Base-by-base conservation (phyloP, 2,113 vertebrate species). In the Hyperoodon ampullatus region DNA sequence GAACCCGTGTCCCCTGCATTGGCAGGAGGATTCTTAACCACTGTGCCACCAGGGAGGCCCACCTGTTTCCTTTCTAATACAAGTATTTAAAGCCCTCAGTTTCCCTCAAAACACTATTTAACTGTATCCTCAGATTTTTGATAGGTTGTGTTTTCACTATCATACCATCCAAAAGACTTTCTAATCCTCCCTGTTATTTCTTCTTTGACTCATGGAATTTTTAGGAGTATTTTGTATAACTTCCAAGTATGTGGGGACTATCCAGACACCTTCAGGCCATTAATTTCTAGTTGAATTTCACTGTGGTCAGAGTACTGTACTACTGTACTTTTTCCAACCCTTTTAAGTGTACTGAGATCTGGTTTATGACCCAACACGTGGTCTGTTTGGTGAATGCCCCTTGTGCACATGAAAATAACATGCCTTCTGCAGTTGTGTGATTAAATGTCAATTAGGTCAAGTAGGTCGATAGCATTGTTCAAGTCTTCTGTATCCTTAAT, bases 201-300 rank as follows among this genome's bases (percentile, higher is more conserved):
- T 80, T 53, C 58, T 50, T 66, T 63, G 61, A 90, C 24, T 6
- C 4, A 9, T 23, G 33, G 21, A 58, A n/a, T 50, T 85, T 81
- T 68, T 42, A 88, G 42, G 92, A 83, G 47, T 47, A n/a, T 96
- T 84, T 60, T 85, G 58, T 95, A 68, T 85, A 63, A 81, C 55
- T 93, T 93, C 33, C 26, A 75, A 35, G 68, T 80, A 35, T 28
- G 6, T 81, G 65, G 65, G 60, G 18, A 26, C n/a, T 89, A 53
- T 70, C 65, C 77, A 50, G 19, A 63, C 60, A 39, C 82, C 58
- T 94, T 58, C 15, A 28, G 33, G 44, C 61, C 58, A 74, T 3
- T 30, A 13, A 35, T 91, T 88, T 95, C 68, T 42, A 53, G 42
- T 77, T 58, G 47, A 87, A 74, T 72, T 88, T n/a, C 39, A 84